Evolutionary conservation across 2,113 vertebrate species (phyloP).

Genomic region (Nibea coibor): DNA sequence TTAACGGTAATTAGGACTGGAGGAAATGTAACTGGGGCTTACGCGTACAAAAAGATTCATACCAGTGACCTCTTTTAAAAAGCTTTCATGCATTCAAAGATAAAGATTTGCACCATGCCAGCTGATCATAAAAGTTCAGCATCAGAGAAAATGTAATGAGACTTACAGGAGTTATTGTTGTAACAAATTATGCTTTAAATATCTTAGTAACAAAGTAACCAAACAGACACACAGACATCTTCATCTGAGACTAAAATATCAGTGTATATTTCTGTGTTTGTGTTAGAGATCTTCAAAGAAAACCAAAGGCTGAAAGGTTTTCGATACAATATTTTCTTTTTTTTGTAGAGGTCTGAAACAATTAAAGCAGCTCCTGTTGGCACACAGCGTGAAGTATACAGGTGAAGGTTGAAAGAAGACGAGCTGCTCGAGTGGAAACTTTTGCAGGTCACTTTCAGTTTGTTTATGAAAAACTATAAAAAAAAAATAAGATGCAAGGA

Average conservation of each 20-base stretch:
- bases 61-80: slow-evolving; percentile 33
- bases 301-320: not conserved
- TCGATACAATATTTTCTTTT: not conserved
- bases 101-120: not conserved
- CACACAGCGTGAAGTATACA: not conserved
- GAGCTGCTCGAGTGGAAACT: not conserved
- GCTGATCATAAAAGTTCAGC: not conserved
- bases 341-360: not conserved
- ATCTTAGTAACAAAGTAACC: not conserved
- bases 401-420: not conserved
- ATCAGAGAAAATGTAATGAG: not conserved
- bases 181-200: not conserved
- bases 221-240: not conserved
- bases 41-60: slow-evolving; percentile 1
- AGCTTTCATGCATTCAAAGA: slow-evolving; percentile 11
- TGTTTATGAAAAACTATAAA: slow-evolving; percentile 7
- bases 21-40: slow-evolving; percentile 28
- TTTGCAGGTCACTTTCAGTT: not conserved
- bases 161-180: not conserved
- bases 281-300: slow-evolving; percentile 11
- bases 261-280: not conserved
- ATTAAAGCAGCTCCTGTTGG: not conserved
- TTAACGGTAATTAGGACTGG: slow-evolving; percentile 57
- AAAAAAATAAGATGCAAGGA: not conserved
- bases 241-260: slow-evolving; percentile 8